Evolutionary conservation across 1,140 invertebrate genomes (phyloP).

Genomic region (Cotesia glomerata): DNA sequence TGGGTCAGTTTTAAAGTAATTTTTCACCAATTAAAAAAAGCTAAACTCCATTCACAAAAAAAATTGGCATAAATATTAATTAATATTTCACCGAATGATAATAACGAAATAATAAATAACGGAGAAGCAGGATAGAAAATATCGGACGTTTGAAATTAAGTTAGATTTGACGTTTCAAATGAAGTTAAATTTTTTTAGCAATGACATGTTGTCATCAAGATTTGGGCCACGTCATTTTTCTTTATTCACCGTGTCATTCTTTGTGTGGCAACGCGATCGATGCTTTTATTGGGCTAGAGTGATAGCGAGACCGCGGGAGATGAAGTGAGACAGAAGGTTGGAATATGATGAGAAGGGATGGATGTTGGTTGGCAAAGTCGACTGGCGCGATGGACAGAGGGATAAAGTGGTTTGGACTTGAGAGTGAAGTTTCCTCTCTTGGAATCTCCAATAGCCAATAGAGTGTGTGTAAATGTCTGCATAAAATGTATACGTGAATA

Average conservation of each 20-base stretch:
- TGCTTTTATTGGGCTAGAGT: slow-evolving; percentile 27
- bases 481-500: too few species aligned
- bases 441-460: neutral
- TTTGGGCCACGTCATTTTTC: slow-evolving; percentile 26
- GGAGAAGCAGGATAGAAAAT: too few species aligned
- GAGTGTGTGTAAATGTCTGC: neutral
- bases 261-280: slow-evolving; percentile 22
- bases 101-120: too few species aligned
- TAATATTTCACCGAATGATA: too few species aligned
- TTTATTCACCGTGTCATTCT: slow-evolving; percentile 10
- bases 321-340: neutral
- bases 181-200: neutral
- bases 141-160: neutral
- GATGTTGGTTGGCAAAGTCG: slow-evolving; percentile 20
- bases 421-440: slow-evolving; percentile 13
- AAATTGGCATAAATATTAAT: too few species aligned
- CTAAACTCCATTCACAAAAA: too few species aligned
- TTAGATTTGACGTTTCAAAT: neutral
- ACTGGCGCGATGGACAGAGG: slow-evolving; percentile 31
- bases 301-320: neutral
- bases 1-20: too few species aligned
- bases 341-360: neutral
- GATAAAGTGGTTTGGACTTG: slow-evolving; percentile 31
- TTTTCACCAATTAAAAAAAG: too few species aligned
- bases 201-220: neutral